phyloP scores from a whole-genome alignment of 2,888 invertebrate species.

The Zygaena filipendulae region DNA sequence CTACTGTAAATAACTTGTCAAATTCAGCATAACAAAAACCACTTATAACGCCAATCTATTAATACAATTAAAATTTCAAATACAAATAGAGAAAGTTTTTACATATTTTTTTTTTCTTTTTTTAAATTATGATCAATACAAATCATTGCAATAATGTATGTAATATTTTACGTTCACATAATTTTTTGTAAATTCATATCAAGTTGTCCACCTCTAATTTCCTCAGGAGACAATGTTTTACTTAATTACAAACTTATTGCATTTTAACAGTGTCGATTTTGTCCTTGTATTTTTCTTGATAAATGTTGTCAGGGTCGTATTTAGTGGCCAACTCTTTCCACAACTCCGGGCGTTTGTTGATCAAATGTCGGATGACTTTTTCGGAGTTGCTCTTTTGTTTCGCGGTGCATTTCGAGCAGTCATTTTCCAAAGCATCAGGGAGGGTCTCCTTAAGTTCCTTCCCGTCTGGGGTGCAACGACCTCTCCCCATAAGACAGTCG shows the following conservation, averaged over 20 bases:
- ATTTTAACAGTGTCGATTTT: constrained; percentile 37
- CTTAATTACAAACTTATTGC: no score
- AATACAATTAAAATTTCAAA: no score
- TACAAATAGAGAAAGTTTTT: no score
- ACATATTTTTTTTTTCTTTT: no score
- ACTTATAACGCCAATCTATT: no score
- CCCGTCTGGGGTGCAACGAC: constrained; percentile 75
- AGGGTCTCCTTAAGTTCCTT: constrained; percentile 68
- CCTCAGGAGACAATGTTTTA: no score
- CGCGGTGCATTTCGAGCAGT: constrained; percentile 76
- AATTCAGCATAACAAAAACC: no score
- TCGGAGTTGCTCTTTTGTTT: constrained; percentile 66
- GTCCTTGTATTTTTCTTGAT: constrained; percentile 73
- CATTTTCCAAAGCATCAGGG: constrained; percentile 77
- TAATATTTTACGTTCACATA: no score
- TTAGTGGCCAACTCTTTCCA: constrained; percentile 75
- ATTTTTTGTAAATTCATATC: constrained; percentile 1
- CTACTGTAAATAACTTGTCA: no score
- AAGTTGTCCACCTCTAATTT: neutral
- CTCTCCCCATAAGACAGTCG: constrained; percentile 73
- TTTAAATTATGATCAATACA: no score
- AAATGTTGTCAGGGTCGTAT: constrained; percentile 77
- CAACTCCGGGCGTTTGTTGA: constrained; percentile 73
- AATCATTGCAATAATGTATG: no score
- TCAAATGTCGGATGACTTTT: constrained; percentile 74